Percentiles rank a stretch among this genome's conserved stretches.
Evolutionary conservation across 2,797 vertebrate genomes (phyloP).

Genomic region (Aulostomus chinensis): DNA sequence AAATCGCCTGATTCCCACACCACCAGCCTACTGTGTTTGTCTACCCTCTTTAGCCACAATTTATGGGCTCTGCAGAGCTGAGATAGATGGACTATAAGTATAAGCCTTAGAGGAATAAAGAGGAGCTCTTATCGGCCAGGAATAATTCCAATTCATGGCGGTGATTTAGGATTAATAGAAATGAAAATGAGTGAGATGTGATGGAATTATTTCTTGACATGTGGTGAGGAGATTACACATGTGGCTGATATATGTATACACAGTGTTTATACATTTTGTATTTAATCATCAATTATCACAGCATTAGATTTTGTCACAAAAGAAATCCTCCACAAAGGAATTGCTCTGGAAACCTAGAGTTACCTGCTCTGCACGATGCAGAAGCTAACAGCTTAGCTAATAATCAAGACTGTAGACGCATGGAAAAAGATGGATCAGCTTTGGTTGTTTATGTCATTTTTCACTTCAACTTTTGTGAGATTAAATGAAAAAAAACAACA

Average conservation of each 20-base stretch:
- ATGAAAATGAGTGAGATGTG: slow-evolving; percentile 71
- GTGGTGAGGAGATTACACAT: slow-evolving; percentile 2
- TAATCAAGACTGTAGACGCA: no score
- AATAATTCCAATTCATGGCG: slow-evolving; percentile 70
- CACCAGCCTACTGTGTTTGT: slow-evolving; percentile 72
- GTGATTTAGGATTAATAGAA: slow-evolving; percentile 78
- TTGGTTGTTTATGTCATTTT: no score
- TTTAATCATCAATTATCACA: slow-evolving; percentile 5
- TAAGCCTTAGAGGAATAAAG: slow-evolving; percentile 73
- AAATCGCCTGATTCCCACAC: slow-evolving; percentile 76
- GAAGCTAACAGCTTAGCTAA: no score
- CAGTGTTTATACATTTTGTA: not conserved
- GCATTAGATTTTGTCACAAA: not conserved
- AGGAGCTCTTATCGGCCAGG: slow-evolving; percentile 62
- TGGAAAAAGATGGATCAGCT: no score
- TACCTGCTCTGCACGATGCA: no score
- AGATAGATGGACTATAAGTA: slow-evolving; percentile 72
- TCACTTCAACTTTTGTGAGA: no score
- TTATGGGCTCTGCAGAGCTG: slow-evolving; percentile 71
- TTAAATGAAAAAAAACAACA: no score
- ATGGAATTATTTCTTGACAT: slow-evolving; percentile 64
- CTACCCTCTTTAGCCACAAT: slow-evolving; percentile 74
- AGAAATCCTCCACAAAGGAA: no score
- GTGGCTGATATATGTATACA: slow-evolving; percentile 13
- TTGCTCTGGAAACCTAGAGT: no score